Conservation (phyloP, 2,113 vertebrate genomes). For the Oxyura jamaicensis region DNA sequence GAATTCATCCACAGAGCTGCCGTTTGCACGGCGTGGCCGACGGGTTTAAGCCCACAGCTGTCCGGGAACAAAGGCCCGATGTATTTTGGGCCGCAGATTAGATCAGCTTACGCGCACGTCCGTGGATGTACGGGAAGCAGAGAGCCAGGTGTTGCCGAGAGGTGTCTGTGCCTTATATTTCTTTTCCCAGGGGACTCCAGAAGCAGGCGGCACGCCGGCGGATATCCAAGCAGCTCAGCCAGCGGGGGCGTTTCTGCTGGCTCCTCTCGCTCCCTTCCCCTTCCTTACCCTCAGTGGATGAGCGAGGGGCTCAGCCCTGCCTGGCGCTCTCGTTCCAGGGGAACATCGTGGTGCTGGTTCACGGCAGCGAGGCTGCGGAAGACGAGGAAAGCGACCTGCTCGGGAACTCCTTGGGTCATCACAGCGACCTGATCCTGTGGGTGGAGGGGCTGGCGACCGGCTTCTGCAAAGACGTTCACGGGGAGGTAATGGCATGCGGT, state of each 20-base stretch:
- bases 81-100: background rate
- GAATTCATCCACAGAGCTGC: background rate
- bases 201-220: background rate
- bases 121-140: no score
- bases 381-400: slow-evolving; percentile 81
- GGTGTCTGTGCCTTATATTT: background rate
- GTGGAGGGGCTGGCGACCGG: slow-evolving; percentile 89
- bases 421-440: slow-evolving; percentile 85
- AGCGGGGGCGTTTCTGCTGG: background rate
- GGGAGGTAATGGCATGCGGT: slow-evolving; percentile 79
- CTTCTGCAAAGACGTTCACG: slow-evolving; percentile 94
- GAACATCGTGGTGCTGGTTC: slow-evolving; percentile 84
- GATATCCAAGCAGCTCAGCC: background rate
- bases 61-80: background rate
- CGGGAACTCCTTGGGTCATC: slow-evolving; percentile 84
- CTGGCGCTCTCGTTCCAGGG: slow-evolving; percentile 74
- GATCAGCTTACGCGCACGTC: fast-evolving
- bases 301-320: background rate
- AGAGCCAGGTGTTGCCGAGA: background rate
- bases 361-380: slow-evolving; percentile 57
- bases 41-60: background rate
- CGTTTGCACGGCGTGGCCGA: background rate
- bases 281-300: background rate
- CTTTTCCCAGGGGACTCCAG: background rate
- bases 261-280: fast-evolving